phyloP scores from a whole-genome alignment of 2,888 invertebrate species.

The Phania funesta region DNA sequence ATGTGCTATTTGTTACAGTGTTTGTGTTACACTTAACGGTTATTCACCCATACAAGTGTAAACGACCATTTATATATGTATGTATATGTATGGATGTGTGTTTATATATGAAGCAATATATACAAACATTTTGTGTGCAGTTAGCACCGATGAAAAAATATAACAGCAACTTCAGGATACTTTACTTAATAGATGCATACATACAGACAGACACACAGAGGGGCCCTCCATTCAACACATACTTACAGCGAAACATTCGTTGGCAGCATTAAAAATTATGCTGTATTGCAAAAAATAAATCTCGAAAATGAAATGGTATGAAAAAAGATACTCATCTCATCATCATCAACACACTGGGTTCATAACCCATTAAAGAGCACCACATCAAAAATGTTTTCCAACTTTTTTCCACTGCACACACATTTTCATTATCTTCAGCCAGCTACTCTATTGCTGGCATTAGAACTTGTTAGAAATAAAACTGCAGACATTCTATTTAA shows the following conservation, averaged over 20 bases:
- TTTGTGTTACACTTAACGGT: constrained; percentile 40
- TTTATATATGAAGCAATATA: neutral
- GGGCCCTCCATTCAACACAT: constrained; percentile 35
- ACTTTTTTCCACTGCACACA: neutral
- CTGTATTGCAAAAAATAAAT: constrained; percentile 35
- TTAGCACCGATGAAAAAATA: neutral
- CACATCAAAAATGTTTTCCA: constrained; percentile 13
- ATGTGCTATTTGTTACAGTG: constrained; percentile 9
- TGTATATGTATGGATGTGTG: neutral
- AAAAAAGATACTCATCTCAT: constrained; percentile 37
- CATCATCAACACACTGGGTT: constrained; percentile 13
- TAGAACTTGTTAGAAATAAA: constrained; percentile 15
- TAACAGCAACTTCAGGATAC: constrained; percentile 46
- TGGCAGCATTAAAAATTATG: constrained; percentile 55
- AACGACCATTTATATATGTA: neutral
- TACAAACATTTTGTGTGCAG: constrained; percentile 22
- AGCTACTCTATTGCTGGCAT: neutral
- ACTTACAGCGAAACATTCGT: constrained; percentile 16
- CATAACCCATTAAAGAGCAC: constrained; percentile 22
- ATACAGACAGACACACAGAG: too few species aligned
- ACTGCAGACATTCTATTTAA: constrained; percentile 57
- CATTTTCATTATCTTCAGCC: constrained; percentile 2
- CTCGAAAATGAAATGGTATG: neutral
- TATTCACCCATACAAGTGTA: constrained; percentile 31
- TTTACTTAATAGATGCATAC: constrained; percentile 49